Evolutionary conservation across 2,113 vertebrate genomes (phyloP), one percentile per base, ranked within the genome.

Genomic region (Myotis brandtii): DNA sequence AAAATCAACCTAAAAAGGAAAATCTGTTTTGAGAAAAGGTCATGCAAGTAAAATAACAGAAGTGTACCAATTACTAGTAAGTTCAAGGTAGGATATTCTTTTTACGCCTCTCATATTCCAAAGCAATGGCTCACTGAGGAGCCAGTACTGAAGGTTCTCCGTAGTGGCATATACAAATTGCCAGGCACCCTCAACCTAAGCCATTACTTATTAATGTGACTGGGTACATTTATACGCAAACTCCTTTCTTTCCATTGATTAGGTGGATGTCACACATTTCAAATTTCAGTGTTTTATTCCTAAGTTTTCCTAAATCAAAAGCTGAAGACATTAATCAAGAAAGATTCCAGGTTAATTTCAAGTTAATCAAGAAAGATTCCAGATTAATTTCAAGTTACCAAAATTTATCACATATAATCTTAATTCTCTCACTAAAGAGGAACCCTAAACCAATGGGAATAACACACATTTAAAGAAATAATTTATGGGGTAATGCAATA

Each of bases 221-320:
- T n/a, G 21, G 6, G 10, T 81, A 50, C 56, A 69, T 72, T 85
- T 86, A 92, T 54, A 73, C 14, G 27, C 59, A 62, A 64, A 69
- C 23, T 85, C 86, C 59, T 88, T 89, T 88, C 86, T 72, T 86
- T 69, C 40, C 75, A 93, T 0, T 94, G 32, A 80, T 37, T 30
- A 73, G 16, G 3, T 25, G 54, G 43, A 69, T 75, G 9, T 23
- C 21, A 87, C 77, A 93, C 40, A 91, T 87, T 75, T 95, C 50
- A 76, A 83, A 86, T 87, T 48, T 13, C 30, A 40, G 27, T 79
- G 25, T 80, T 89, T 59, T 93, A 69, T 59, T 82, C 46, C 67
- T 70, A 87, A 89, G 34, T 69, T 95, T 95, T 94, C 50, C 14
- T 88, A 85, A 93, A 81, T 77, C 64, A 93, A 76, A 95, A 80